phyloP scores from a whole-genome alignment of 2,797 vertebrate species.

The Cottoperca gobio region DNA sequence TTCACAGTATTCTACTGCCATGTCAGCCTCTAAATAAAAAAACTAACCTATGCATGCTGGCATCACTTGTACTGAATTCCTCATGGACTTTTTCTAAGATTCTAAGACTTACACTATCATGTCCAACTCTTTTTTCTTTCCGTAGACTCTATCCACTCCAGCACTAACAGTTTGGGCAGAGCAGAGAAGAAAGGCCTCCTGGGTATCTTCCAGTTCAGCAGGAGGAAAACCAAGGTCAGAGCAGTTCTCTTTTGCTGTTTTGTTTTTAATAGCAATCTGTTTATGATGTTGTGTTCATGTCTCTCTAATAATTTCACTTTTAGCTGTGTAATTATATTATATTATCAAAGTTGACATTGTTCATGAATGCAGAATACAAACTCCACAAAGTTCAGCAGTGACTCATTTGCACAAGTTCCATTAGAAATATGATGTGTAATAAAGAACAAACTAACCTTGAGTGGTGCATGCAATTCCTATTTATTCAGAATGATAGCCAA shows the following conservation, averaged over 20 bases:
- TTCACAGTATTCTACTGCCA: neutral
- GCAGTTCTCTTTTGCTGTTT: neutral
- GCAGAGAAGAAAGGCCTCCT: constrained; percentile 91
- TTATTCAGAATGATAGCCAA: neutral
- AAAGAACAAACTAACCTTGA: constrained; percentile 39
- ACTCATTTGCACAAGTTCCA: neutral
- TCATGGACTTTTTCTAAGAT: neutral
- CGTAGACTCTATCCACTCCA: constrained; percentile 85
- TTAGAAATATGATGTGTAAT: neutral
- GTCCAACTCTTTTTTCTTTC: constrained; percentile 13
- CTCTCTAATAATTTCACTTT: neutral
- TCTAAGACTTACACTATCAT: neutral
- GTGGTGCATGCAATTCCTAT: constrained; percentile 32
- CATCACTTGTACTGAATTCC: neutral
- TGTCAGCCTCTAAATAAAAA: neutral
- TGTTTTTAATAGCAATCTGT: neutral
- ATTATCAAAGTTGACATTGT: neutral
- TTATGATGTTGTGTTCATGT: neutral
- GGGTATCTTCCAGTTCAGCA: constrained; percentile 90
- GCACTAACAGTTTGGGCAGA: constrained; percentile 81
- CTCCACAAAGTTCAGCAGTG: neutral
- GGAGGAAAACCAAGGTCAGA: constrained; percentile 90
- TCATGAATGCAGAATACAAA: neutral
- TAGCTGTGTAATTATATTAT: neutral
- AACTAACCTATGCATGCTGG: constrained; percentile 15